Evolutionary conservation across 2,888 invertebrate genomes (phyloP).

Genomic region (Epinotia bilunana): DNA sequence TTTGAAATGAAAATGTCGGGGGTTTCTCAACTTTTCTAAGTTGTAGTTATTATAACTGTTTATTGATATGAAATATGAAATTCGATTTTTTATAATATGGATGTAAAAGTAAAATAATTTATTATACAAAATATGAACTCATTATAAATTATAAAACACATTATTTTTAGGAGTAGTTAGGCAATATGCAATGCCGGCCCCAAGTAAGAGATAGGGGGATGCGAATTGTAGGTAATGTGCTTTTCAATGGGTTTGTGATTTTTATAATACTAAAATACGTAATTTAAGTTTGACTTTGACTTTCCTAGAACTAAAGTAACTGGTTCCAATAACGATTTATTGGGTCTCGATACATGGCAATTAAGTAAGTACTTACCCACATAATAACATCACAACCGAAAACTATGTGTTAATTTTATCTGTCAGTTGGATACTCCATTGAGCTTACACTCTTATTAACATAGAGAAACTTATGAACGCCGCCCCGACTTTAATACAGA

Average conservation of each 20-base stretch:
- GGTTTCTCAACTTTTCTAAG: no score
- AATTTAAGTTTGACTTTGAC: neutral
- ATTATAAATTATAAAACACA: no score
- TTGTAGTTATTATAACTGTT: no score
- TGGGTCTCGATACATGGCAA: neutral
- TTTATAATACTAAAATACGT: neutral
- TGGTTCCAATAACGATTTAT: neutral
- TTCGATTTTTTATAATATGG: no score
- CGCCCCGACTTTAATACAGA: neutral
- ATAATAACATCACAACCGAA: neutral
- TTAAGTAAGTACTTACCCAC: neutral
- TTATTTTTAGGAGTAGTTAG: no score
- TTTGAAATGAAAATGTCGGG: no score
- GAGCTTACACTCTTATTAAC: slow-evolving; percentile 40
- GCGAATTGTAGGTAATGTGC: neutral
- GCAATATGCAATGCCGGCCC: no score
- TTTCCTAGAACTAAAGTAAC: neutral
- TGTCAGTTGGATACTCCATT: slow-evolving; percentile 23
- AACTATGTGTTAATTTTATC: slow-evolving; percentile 18
- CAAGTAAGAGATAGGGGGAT: neutral
- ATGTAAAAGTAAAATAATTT: no score
- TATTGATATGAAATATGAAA: no score
- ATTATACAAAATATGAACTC: no score
- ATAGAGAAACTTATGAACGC: no score
- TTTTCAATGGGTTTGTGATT: no score